These are phyloP conservation scores for Ophonus ardosiacus DNA, from an alignment of 2,888 invertebrate genomes.

Conservation along the genomic window DNA sequence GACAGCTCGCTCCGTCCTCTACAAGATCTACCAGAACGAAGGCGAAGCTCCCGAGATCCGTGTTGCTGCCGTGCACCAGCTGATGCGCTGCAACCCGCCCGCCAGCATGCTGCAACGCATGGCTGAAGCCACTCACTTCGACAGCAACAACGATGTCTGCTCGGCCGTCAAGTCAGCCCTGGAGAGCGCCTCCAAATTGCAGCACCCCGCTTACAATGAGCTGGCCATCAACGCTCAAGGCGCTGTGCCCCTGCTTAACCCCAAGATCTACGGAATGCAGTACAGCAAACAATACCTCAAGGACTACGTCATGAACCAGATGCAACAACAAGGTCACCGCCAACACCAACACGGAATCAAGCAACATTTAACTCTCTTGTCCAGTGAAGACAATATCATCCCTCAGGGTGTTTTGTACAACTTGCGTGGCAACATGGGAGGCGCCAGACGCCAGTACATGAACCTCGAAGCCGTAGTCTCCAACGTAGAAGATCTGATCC, in stretches of 20 bases:
- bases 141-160: constrained; percentile 81
- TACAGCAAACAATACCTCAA: constrained; percentile 76
- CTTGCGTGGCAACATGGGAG: constrained; percentile 71
- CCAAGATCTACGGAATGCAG: constrained; percentile 74
- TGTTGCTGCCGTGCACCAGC: constrained; percentile 80
- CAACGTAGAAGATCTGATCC: constrained; percentile 74
- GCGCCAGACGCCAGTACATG: constrained; percentile 70
- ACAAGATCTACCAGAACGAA: constrained; percentile 82
- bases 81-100: constrained; percentile 81
- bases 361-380: constrained; percentile 75
- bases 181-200: constrained; percentile 77
- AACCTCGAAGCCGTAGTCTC: constrained; percentile 73
- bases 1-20: constrained; percentile 79
- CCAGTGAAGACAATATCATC: constrained; percentile 78
- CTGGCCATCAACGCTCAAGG: constrained; percentile 75
- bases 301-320: constrained; percentile 74
- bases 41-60: constrained; percentile 83
- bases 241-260: constrained; percentile 74
- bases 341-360: constrained; percentile 65
- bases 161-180: constrained; percentile 83
- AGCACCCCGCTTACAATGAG: constrained; percentile 74
- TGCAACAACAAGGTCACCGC: constrained; percentile 69
- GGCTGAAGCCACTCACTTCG: constrained; percentile 83
- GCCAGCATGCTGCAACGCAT: constrained; percentile 82
- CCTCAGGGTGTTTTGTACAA: constrained; percentile 75